Conservation (phyloP, 2,888 invertebrate genomes). For the Tholera decimalis region DNA sequence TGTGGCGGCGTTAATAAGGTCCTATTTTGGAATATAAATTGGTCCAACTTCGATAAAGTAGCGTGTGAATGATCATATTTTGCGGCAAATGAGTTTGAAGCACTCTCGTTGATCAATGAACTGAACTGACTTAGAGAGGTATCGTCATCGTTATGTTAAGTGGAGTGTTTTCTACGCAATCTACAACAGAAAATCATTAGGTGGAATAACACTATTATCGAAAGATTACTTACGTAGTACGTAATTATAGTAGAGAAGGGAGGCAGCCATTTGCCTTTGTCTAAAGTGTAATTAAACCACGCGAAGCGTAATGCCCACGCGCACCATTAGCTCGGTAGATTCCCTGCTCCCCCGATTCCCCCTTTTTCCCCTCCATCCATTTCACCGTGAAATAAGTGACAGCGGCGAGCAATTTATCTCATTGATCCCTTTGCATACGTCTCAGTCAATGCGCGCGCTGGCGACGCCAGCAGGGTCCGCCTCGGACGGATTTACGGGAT, state of each 20-base stretch:
- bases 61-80: slow-evolving; percentile 36
- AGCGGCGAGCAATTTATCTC: slow-evolving; percentile 86
- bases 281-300: slow-evolving; percentile 77
- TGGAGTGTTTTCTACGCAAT: slow-evolving; percentile 32
- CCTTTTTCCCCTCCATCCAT: slow-evolving; percentile 69
- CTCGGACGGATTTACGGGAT: slow-evolving; percentile 81
- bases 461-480: slow-evolving; percentile 66
- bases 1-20: slow-evolving; percentile 64
- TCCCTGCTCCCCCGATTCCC: slow-evolving; percentile 61
- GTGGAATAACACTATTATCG: slow-evolving; percentile 47
- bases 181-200: slow-evolving; percentile 40
- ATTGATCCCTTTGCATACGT: slow-evolving; percentile 89
- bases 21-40: slow-evolving; percentile 62
- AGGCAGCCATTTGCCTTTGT: slow-evolving; percentile 70
- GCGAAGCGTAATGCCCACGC: slow-evolving; percentile 82
- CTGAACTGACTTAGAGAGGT: slow-evolving; percentile 40
- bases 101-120: slow-evolving; percentile 46
- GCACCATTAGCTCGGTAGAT: slow-evolving; percentile 78
- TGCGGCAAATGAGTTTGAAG: slow-evolving; percentile 57
- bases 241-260: slow-evolving; percentile 57
- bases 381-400: slow-evolving; percentile 84
- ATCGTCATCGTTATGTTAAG: slow-evolving; percentile 26
- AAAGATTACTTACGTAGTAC: slow-evolving; percentile 46
- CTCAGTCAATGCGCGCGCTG: slow-evolving; percentile 84
- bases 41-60: slow-evolving; percentile 54